Conservation (phyloP, 2,113 vertebrate species). For the Aleadryas rufinucha region DNA sequence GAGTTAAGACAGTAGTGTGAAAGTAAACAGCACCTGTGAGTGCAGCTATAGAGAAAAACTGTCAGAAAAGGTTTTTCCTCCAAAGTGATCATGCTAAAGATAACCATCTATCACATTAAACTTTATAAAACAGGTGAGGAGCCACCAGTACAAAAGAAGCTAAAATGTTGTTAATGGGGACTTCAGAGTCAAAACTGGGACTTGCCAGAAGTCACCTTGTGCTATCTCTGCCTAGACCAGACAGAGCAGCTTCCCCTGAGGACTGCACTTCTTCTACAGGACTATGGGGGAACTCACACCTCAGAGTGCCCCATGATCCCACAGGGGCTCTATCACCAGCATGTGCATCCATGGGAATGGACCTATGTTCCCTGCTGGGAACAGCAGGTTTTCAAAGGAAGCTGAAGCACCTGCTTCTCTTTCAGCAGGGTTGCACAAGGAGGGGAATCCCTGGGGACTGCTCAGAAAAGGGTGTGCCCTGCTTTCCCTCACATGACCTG, state of each 20-base stretch:
- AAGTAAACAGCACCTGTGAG: neutral
- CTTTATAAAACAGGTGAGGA: neutral
- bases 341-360: rapidly evolving
- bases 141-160: neutral
- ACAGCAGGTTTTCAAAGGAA: neutral
- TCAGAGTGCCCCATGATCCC: neutral
- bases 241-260: neutral
- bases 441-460: neutral
- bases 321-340: neutral
- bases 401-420: neutral
- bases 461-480: neutral
- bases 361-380: neutral
- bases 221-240: neutral
- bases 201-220: neutral
- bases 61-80: neutral
- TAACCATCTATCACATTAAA: neutral
- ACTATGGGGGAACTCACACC: neutral
- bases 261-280: neutral
- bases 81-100: neutral
- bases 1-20: neutral
- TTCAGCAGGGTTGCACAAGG: neutral
- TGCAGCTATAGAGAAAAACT: neutral
- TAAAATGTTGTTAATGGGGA: neutral
- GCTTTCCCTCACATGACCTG: neutral
- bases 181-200: neutral